These are phyloP conservation scores for Periphyllus acericola DNA, from an alignment of 2,888 invertebrate genomes.

Conservation along the genomic window DNA sequence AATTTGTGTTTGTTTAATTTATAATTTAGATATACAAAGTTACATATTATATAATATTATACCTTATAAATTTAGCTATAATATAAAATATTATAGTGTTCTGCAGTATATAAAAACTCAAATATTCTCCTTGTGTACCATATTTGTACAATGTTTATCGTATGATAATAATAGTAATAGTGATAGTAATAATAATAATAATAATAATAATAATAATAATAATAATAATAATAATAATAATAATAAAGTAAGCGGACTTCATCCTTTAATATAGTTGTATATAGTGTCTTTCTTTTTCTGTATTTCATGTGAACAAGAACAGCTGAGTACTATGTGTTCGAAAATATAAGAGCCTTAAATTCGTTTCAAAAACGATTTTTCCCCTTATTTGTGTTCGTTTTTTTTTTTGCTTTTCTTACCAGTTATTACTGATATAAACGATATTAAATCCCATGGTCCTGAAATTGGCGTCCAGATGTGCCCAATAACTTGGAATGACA, in stretches of 20 bases:
- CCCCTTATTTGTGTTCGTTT: conserved; percentile 52
- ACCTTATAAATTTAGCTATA: not conserved
- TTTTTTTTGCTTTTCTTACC: conserved; percentile 21
- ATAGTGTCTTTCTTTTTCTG: conserved; percentile 11
- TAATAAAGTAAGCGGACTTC: conserved; percentile 5
- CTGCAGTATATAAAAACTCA: not conserved
- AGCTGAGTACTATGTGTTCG: conserved; percentile 28
- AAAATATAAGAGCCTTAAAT: conserved; percentile 49
- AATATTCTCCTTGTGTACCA: not conserved
- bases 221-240: conserved; percentile 6
- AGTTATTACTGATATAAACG: conserved; percentile 52
- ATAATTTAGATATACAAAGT: too few relatives aligned
- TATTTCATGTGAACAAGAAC: conserved; percentile 33
- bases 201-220: too few relatives aligned
- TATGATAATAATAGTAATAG: too few relatives aligned
- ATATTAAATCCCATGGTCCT: conserved; percentile 53
- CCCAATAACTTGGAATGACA: conserved; percentile 30
- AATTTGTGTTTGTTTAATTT: too few relatives aligned
- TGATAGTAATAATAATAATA: too few relatives aligned
- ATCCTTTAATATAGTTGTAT: not conserved
- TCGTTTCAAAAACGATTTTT: conserved; percentile 48
- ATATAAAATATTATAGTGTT: not conserved
- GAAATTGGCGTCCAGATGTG: conserved; percentile 51
- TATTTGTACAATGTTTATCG: not conserved
- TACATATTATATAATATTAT: too few relatives aligned